Conservation (phyloP, 2,113 vertebrate genomes). For the Triplophysa siluroides region DNA sequence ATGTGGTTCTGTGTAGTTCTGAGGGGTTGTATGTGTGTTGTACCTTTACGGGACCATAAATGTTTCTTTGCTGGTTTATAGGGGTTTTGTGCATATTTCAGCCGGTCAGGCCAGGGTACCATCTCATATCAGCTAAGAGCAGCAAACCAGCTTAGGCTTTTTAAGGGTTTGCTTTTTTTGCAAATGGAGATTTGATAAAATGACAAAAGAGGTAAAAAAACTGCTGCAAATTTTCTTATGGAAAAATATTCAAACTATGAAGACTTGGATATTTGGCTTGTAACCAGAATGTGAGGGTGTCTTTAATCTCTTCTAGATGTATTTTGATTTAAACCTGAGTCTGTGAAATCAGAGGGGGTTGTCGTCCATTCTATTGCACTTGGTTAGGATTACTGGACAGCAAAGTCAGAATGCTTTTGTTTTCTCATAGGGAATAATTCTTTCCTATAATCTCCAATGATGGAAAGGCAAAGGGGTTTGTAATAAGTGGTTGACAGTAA, state of each 20-base stretch:
- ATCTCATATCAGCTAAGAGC: no score
- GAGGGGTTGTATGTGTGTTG: no score
- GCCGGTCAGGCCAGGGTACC: no score
- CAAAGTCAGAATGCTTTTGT: slow-evolving; percentile 34
- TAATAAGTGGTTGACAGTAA: slow-evolving; percentile 58
- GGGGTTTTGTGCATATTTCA: no score
- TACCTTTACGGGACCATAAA: no score
- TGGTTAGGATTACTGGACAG: slow-evolving; percentile 44
- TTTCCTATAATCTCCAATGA: slow-evolving; percentile 51
- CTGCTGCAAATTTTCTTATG: slow-evolving; percentile 8
- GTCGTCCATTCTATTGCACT: slow-evolving; percentile 50
- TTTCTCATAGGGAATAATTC: slow-evolving; percentile 53
- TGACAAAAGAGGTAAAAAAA: not conserved
- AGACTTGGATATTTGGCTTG: slow-evolving; percentile 5
- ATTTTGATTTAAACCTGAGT: slow-evolving; percentile 19
- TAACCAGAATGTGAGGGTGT: slow-evolving; percentile 26
- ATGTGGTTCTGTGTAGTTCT: no score
- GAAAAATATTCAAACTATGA: not conserved
- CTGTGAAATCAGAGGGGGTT: no score
- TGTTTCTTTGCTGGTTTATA: no score
- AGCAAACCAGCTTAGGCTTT: no score
- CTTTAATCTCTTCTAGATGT: slow-evolving; percentile 47
- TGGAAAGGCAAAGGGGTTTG: slow-evolving; percentile 44
- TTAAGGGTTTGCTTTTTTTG: slow-evolving; percentile 54
- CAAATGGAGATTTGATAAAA: slow-evolving; percentile 50